Conservation (phyloP, 2,888 invertebrate genomes). For the Stenotaenia linearis region DNA sequence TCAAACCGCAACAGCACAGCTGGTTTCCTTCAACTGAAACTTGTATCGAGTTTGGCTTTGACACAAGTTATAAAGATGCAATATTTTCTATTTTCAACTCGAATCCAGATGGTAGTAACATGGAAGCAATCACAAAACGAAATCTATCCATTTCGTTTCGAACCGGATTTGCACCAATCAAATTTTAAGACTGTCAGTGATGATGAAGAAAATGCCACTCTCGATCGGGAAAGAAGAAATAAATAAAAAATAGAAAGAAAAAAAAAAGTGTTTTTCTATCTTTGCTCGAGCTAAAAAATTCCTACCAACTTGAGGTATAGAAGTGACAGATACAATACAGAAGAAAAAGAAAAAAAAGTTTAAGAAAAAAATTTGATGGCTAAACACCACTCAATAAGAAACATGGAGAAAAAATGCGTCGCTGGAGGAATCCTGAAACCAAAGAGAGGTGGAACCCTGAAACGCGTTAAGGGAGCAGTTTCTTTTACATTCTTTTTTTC, state of each 20-base stretch:
- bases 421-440: background rate
- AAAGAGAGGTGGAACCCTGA: background rate
- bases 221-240: background rate
- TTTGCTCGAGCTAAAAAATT: background rate
- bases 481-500: background rate
- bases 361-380: background rate
- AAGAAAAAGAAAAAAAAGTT: background rate
- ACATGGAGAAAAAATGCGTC: background rate
- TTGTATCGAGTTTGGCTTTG: background rate
- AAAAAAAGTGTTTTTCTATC: background rate
- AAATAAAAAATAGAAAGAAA: background rate
- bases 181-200: background rate
- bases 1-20: background rate
- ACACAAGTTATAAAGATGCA: background rate
- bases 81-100: background rate
- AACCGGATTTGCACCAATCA: background rate
- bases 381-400: slow-evolving; percentile 9
- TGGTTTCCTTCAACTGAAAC: background rate
- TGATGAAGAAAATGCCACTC: background rate
- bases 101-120: background rate
- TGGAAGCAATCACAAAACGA: background rate
- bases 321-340: background rate
- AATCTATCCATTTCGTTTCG: background rate
- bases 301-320: background rate
- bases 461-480: background rate